Conservation (phyloP, 2,113 vertebrate species). For the Phoenicopterus ruber region DNA sequence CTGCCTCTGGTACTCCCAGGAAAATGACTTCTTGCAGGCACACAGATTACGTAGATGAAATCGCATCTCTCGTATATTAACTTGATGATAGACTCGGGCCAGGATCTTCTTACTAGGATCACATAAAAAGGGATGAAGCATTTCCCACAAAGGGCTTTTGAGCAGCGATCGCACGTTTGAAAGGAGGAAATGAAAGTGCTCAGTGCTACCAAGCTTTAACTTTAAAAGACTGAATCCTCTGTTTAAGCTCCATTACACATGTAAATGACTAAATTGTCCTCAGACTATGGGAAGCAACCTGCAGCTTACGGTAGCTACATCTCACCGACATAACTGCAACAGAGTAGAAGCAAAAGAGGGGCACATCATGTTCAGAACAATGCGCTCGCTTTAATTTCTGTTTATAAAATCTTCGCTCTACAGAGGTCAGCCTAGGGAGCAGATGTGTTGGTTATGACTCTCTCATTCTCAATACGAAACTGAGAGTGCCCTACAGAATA, state of each 20-base stretch:
- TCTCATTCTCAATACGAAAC: background rate
- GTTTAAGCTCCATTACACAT: background rate
- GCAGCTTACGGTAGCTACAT: background rate
- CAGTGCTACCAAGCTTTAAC: background rate
- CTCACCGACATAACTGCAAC: background rate
- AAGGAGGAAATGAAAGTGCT: background rate
- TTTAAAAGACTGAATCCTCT: background rate
- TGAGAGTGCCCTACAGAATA: background rate
- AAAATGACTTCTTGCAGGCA: background rate
- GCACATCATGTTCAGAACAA: rapidly evolving
- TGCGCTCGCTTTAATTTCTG: background rate
- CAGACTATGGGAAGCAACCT: background rate
- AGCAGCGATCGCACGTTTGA: background rate
- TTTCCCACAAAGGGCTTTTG: background rate
- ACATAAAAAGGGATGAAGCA: background rate
- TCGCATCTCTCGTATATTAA: background rate
- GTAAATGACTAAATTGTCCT: background rate
- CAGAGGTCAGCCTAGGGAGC: background rate
- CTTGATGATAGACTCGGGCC: background rate
- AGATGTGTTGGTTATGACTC: background rate
- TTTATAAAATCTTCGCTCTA: background rate
- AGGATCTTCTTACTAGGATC: background rate
- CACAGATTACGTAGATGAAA: background rate
- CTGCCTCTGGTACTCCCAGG: background rate
- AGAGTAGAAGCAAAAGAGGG: background rate